phyloP scores from a whole-genome alignment of 2,797 vertebrate genomes.

The Eutrigla gurnardus region DNA sequence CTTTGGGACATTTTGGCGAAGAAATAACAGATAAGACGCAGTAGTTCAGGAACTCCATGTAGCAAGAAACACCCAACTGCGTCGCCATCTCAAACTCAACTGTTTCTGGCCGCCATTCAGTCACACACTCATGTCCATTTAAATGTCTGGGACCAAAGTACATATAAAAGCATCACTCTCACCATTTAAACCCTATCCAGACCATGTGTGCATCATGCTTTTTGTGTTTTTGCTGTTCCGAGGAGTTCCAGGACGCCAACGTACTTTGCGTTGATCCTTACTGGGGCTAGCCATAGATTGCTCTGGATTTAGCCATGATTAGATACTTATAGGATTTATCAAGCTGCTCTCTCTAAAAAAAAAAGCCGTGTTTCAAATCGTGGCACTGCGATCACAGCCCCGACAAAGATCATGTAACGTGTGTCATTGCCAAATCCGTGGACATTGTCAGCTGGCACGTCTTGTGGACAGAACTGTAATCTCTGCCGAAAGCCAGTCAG shows the following conservation, averaged over 20 bases:
- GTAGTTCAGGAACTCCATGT: slow-evolving; percentile 47
- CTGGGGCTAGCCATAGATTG: slow-evolving; percentile 65
- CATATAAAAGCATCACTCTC: slow-evolving; percentile 14
- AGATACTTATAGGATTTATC: slow-evolving; percentile 80
- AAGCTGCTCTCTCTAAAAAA: slow-evolving; percentile 68
- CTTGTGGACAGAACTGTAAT: slow-evolving; percentile 67
- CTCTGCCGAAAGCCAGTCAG: slow-evolving; percentile 63
- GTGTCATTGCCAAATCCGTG: slow-evolving; percentile 76
- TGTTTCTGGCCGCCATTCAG: slow-evolving; percentile 33
- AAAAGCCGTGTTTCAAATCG: slow-evolving; percentile 67
- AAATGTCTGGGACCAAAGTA: slow-evolving; percentile 31
- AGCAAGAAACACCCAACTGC: slow-evolving; percentile 53
- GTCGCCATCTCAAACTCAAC: slow-evolving; percentile 46
- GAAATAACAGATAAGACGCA: slow-evolving; percentile 53
- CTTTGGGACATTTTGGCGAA: slow-evolving; percentile 60
- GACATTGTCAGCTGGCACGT: slow-evolving; percentile 80
- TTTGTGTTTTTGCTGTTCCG: slow-evolving; percentile 40
- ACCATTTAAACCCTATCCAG: slow-evolving; percentile 29
- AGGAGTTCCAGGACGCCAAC: slow-evolving; percentile 44
- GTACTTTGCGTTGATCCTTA: slow-evolving; percentile 63
- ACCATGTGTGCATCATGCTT: slow-evolving; percentile 16
- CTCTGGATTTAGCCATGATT: slow-evolving; percentile 76
- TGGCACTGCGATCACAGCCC: slow-evolving; percentile 62
- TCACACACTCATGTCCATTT: slow-evolving; percentile 38
- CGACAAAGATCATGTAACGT: slow-evolving; percentile 78